A percentile compares a stretch with the other conserved stretches of the same genome.
phyloP scores from a whole-genome alignment of 2,113 vertebrate species.

The Muntiacus muntjak region DNA sequence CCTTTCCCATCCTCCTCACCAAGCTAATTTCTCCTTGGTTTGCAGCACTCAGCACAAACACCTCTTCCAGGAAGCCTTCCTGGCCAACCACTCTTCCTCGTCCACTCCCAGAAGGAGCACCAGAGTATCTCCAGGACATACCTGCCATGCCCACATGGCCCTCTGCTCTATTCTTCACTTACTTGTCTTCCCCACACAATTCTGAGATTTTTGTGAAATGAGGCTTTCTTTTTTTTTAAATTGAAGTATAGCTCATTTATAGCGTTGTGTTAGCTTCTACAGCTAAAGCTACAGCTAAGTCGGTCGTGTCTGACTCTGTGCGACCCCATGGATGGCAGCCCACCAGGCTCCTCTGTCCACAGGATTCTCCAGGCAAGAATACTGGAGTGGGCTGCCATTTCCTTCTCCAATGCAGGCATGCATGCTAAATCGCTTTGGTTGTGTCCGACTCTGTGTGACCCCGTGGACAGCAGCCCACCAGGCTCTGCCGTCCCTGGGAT shows the following conservation, averaged over 20 bases:
- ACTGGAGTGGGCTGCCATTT: no score
- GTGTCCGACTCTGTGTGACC: no score
- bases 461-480: no score
- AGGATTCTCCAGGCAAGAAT: no score
- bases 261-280: not conserved
- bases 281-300: no score
- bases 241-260: not conserved
- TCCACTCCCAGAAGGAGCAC: not conserved
- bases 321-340: no score
- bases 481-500: no score
- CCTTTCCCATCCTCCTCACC: not conserved
- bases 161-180: not conserved
- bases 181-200: not conserved
- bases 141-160: fast-evolving
- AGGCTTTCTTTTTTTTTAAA: not conserved
- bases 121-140: fast-evolving
- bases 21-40: not conserved
- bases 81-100: not conserved
- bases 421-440: no score
- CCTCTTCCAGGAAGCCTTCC: not conserved
- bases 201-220: not conserved
- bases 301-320: no score
- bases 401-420: no score
- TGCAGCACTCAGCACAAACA: not conserved
- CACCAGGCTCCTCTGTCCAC: no score